Evolutionary conservation across 92 coral and sea anemone genomes (phyloP).

Genomic region (Meandrina meandrites): DNA sequence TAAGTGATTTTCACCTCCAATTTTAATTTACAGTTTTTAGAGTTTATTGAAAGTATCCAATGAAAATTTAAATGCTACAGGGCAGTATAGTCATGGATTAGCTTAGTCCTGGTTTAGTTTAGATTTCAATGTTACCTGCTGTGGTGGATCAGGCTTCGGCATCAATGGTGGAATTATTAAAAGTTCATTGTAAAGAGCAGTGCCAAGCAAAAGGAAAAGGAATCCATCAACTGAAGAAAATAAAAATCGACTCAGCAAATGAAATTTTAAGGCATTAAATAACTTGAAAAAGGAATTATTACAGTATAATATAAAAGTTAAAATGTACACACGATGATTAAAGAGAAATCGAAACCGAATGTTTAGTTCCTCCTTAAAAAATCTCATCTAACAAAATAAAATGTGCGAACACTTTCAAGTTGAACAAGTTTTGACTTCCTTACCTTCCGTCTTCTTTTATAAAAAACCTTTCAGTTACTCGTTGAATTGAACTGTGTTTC

Average conservation of each 20-base stretch:
- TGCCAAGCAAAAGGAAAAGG: constrained; percentile 59
- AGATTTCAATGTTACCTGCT: constrained; percentile 28
- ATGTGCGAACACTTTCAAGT: background rate
- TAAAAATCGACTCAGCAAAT: background rate
- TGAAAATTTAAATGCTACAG: too few species aligned
- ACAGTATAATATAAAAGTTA: background rate
- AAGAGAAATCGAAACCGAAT: too few species aligned
- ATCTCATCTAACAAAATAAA: background rate
- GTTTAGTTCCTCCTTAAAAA: too few species aligned
- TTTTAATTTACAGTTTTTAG: too few species aligned
- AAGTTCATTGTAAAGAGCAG: constrained; percentile 57
- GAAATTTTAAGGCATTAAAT: background rate
- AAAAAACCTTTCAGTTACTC: background rate
- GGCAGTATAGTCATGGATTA: too few species aligned
- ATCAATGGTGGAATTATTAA: constrained; percentile 58
- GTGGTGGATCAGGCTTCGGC: constrained; percentile 62
- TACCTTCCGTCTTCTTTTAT: background rate
- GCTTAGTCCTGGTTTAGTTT: background rate
- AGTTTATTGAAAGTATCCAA: too few species aligned
- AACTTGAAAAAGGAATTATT: background rate
- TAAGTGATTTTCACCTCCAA: too few species aligned
- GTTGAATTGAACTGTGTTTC: too few species aligned
- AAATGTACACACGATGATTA: too few species aligned
- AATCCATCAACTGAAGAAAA: constrained; percentile 59
- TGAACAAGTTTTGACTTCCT: background rate